These are phyloP conservation scores for Trichogramma dendrolimi DNA, from an alignment of 2,888 invertebrate species.

Conservation along the genomic window DNA sequence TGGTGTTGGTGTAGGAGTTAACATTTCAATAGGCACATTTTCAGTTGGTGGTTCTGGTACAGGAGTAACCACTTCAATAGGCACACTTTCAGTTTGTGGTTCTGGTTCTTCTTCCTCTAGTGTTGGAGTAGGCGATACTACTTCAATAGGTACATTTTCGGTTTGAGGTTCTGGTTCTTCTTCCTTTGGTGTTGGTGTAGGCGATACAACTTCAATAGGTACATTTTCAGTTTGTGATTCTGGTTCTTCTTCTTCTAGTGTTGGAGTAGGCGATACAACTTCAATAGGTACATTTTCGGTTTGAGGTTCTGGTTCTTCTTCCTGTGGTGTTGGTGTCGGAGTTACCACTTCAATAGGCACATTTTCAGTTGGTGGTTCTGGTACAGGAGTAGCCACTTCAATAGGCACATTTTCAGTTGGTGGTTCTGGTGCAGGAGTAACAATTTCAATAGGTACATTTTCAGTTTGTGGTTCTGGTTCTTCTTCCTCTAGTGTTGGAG, in stretches of 20 bases:
- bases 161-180: not conserved
- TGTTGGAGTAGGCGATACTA: not conserved
- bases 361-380: no score
- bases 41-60: not conserved
- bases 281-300: not conserved
- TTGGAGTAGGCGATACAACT: not conserved
- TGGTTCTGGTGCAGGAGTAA: no score
- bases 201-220: not conserved
- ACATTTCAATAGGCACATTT: not conserved
- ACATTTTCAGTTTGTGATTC: not conserved
- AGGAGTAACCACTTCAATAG: not conserved
- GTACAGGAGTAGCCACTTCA: not conserved
- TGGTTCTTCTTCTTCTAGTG: not conserved
- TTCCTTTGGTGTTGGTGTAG: not conserved
- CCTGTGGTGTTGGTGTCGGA: not conserved
- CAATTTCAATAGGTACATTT: no score
- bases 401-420: no score
- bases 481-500: not conserved
- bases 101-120: no score
- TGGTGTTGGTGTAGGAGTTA: not conserved
- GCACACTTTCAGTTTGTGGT: not conserved
- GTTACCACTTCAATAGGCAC: not conserved
- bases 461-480: no score
- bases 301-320: not conserved
- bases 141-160: not conserved